Evolutionary conservation across 2,888 invertebrate species (phyloP), one percentile per base, ranked within the genome.

Genomic region (Ariolimax columbianus): DNA sequence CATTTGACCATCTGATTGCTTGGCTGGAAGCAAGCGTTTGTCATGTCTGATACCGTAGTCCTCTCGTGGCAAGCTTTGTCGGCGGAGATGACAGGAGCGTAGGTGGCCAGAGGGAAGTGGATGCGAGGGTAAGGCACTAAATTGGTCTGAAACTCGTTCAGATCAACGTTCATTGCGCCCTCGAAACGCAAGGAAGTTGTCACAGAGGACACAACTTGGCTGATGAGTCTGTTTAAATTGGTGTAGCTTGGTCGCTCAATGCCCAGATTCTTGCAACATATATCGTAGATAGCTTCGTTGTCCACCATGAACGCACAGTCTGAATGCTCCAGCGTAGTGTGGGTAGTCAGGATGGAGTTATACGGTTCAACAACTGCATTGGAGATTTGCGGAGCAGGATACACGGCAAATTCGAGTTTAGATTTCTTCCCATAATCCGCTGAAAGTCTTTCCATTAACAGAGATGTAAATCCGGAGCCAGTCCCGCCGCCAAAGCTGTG

Each of bases 41-140:
- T 77, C 79, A 87, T 86, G 55, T 87, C 87, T 30, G 84, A 77
- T 23, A 87, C 87, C 4, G 87, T 83, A 33, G 84, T 84, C 75
- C 86, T 84, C 84, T 87, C 87, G 77, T 87, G 87, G 80, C 86
- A 87, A 26, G 87, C 87, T 77, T 87, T 87, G 83, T 87, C 87
- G 23, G 86, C 87, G 26, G 87, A 87, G 63, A 87, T 87, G 70
- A 87, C 85, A 47, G 85, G 87, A 43, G 86, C 86, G 70, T 86
- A 86, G 55, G 86, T 86, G 47, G 84, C 86, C 79, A 86, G 84
- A 14, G 86, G 86, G 84, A 86, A 86, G 77, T 86, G 86, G 63
- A 86, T 86, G 59, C 87, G 85, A 17, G 87, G 87, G 77, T 87
- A 87, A 26, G 87, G 87, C 80, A 87, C 87, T 83, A 87, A 63